These are phyloP conservation scores for Eurois occulta DNA, from an alignment of 2,888 invertebrate species.

Conservation along the genomic window DNA sequence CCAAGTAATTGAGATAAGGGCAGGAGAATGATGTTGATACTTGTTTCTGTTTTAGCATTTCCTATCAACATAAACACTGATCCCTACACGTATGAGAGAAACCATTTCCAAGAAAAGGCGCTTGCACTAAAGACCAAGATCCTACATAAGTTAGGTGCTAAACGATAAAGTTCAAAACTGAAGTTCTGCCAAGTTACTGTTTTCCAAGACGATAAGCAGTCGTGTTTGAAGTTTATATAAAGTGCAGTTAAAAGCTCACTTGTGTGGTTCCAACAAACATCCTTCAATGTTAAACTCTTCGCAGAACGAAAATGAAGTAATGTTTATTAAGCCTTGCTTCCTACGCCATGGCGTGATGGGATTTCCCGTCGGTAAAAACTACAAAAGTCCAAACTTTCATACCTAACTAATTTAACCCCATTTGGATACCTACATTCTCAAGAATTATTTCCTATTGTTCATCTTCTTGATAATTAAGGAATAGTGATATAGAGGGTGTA, in stretches of 20 bases:
- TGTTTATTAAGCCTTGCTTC: background rate
- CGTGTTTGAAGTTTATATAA: slow-evolving; percentile 34
- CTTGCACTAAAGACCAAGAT: background rate
- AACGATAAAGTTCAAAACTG: slow-evolving; percentile 51
- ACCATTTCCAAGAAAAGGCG: background rate
- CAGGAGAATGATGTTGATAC: too few species aligned
- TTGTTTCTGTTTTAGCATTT: background rate
- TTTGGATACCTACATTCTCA: background rate
- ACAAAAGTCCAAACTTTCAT: background rate
- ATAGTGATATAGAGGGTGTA: too few species aligned
- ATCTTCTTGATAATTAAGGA: too few species aligned
- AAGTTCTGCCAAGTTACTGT: slow-evolving; percentile 41
- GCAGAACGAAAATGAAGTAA: background rate
- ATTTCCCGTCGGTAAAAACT: background rate
- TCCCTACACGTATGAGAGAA: background rate
- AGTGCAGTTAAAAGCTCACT: slow-evolving; percentile 40
- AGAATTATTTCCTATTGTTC: too few species aligned
- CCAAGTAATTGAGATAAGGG: too few species aligned
- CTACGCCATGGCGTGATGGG: background rate
- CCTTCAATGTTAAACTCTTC: background rate
- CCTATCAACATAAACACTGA: background rate
- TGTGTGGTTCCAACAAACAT: slow-evolving; percentile 21
- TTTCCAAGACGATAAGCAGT: slow-evolving; percentile 23
- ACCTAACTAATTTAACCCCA: background rate
- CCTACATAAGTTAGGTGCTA: slow-evolving; percentile 35